phyloP scores from a whole-genome alignment of 2,113 vertebrate species.

The Gambusia holbrooki region DNA sequence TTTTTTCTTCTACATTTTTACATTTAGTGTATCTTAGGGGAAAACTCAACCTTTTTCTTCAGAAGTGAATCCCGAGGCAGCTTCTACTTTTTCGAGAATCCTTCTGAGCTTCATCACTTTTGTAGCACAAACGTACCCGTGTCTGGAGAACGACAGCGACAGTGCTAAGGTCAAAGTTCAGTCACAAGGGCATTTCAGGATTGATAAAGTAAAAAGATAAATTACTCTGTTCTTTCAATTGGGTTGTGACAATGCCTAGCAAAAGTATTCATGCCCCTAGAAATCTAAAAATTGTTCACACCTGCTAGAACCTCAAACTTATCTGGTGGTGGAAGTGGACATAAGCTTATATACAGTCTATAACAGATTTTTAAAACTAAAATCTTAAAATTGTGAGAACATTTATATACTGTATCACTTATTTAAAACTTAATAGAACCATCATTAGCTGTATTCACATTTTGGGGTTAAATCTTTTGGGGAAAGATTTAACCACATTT shows the following conservation, averaged over 20 bases:
- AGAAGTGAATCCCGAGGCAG: slow-evolving; percentile 97
- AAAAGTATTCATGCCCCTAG: background rate
- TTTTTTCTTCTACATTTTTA: too few species aligned
- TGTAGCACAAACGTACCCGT: slow-evolving; percentile 97
- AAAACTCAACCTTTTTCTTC: slow-evolving; percentile 92
- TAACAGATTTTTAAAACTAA: background rate
- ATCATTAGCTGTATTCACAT: too few species aligned
- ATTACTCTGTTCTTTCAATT: background rate
- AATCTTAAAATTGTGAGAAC: background rate
- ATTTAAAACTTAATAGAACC: too few species aligned
- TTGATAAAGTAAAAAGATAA: background rate
- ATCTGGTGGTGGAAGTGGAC: background rate
- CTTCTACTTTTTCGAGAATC: slow-evolving; percentile 97
- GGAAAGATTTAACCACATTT: too few species aligned
- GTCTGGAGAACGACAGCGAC: slow-evolving; percentile 76
- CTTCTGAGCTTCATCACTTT: slow-evolving; percentile 99
- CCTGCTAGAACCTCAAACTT: background rate
- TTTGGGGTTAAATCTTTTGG: too few species aligned
- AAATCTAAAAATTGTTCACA: background rate
- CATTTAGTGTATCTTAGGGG: background rate
- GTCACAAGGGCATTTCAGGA: background rate
- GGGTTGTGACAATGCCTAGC: background rate
- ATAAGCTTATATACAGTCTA: background rate
- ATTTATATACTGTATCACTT: background rate
- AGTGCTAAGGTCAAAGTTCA: background rate